Percentiles rank a stretch among this genome's conserved stretches.
Evolutionary conservation across 2,113 vertebrate genomes (phyloP).

Genomic region (Rafetus swinhoei): DNA sequence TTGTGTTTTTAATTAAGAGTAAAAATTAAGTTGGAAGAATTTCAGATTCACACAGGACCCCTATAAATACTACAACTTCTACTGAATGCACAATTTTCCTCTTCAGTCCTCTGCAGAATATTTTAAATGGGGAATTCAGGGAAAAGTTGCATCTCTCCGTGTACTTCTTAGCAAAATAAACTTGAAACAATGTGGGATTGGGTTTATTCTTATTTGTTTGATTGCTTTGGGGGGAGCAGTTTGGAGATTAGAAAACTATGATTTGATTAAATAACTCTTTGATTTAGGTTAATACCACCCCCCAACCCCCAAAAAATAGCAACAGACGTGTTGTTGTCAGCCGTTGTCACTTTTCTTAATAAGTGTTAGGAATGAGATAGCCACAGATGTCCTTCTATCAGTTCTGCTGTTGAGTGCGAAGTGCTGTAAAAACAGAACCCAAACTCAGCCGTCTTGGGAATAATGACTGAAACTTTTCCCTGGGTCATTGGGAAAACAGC

Average conservation of each 20-base stretch:
- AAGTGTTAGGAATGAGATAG: conserved; percentile 15
- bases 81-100: conserved; percentile 3
- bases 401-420: conserved; percentile 20
- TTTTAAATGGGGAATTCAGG: neutral
- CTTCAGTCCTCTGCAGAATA: neutral
- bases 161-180: conserved; percentile 25
- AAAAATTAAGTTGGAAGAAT: conserved; percentile 50
- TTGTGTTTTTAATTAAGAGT: conserved; percentile 16
- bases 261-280: conserved; percentile 57
- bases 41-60: neutral
- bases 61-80: neutral
- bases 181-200: conserved; percentile 31
- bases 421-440: conserved; percentile 25
- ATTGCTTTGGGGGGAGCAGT: neutral
- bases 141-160: neutral
- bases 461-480: neutral
- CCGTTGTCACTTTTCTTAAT: conserved; percentile 62
- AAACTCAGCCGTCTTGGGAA: conserved; percentile 31
- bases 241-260: conserved; percentile 30
- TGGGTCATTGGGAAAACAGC: neutral
- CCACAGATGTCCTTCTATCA: conserved; percentile 41
- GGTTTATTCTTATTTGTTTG: neutral
- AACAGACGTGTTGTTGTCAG: conserved; percentile 54
- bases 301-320: conserved; percentile 35
- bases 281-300: conserved; percentile 35